Evolutionary conservation across 92 coral and sea anemone genomes (phyloP), one percentile per base, ranked within the genome.

Genomic region (Actinernus sp.): DNA sequence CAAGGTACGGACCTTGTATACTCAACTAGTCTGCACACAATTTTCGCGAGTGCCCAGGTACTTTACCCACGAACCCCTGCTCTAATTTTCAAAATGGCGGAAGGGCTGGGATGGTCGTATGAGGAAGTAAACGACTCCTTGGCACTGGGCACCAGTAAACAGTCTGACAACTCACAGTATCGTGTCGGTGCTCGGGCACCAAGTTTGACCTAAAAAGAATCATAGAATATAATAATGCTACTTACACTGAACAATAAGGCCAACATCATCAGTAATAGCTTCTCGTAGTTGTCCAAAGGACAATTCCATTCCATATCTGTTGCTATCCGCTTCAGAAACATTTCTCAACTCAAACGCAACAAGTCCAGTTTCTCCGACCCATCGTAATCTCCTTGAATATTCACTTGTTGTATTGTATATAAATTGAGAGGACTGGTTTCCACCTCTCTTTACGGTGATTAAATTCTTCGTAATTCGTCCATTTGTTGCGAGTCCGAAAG

Each of bases 181-280:
- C n/a, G n/a, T n/a, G n/a, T n/a, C n/a, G n/a, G n/a, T n/a, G n/a
- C n/a, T n/a, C n/a, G n/a, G n/a, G n/a, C n/a, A n/a, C n/a, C n/a
- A n/a, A n/a, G n/a, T n/a, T n/a, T n/a, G n/a, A n/a, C n/a, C n/a
- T n/a, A n/a, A n/a, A n/a, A n/a, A n/a, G n/a, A n/a, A n/a, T n/a
- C n/a, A n/a, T n/a, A n/a, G n/a, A n/a, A n/a, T n/a, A n/a, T n/a
- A n/a, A n/a, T n/a, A n/a, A n/a, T 9, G 7, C 14, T 52, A 70
- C 78, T 70, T 31, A 70, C 78, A 70, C 31, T 50, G 43, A 8
- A 57, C 67, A 41, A 56, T 30, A 18, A 70, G 40, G 2, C 58
- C 78, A 22, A 70, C 56, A 47, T 55, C 53, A 45, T 70, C 78
- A 13, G 25, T 40, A 40, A 70, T 70, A 2, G 66, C 56, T 16